Evolutionary conservation across 2,797 vertebrate genomes (phyloP).

Genomic region (Podarcis lilfordi): DNA sequence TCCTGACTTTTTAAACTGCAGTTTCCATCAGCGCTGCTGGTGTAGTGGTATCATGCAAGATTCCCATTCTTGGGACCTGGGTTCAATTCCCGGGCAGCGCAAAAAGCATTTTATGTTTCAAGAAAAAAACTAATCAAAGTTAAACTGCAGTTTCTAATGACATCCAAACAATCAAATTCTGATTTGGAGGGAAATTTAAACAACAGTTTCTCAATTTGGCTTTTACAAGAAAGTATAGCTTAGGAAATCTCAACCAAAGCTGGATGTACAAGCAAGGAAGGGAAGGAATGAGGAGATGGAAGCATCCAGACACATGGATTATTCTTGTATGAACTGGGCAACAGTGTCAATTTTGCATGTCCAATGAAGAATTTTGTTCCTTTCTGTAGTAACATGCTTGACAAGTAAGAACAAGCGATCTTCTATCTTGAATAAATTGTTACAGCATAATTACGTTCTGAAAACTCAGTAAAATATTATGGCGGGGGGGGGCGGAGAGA

Average conservation of each 20-base stretch:
- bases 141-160: neutral
- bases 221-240: no score
- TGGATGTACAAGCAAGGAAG: no score
- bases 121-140: neutral
- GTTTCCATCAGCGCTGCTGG: conserved; percentile 83
- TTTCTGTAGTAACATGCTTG: neutral
- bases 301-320: neutral
- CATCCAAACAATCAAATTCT: neutral
- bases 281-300: no score
- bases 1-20: neutral
- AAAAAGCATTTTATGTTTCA: neutral
- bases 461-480: neutral
- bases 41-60: conserved; percentile 99
- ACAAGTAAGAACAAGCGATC: neutral
- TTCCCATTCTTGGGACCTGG: conserved; percentile 99
- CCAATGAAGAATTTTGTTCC: neutral
- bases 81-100: conserved; percentile 76
- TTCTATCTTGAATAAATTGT: neutral
- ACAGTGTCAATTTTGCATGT: neutral
- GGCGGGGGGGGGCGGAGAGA: no score
- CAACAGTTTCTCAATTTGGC: neutral
- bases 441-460: neutral
- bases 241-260: neutral
- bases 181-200: neutral
- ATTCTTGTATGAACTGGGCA: neutral